Evolutionary conservation across 2,113 vertebrate species (phyloP), one percentile per base, ranked within the genome.

Genomic region (Chionodraco myersi): DNA sequence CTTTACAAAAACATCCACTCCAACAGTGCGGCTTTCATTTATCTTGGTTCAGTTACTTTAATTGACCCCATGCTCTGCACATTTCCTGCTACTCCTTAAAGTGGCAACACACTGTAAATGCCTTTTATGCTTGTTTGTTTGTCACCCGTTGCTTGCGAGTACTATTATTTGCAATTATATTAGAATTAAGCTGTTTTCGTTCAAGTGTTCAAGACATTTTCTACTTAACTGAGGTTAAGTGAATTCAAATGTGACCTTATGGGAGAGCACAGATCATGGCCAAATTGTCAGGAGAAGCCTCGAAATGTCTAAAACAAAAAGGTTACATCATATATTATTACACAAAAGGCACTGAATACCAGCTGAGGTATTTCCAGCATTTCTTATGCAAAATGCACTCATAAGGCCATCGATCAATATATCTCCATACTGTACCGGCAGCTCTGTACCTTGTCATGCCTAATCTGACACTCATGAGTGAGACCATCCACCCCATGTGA

Each of bases 401-500:
- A 18, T 10, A n/a, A 11, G 26, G 3, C 21, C 18, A 21, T 7
- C 10, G 4, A 2, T 34, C 36, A 44, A 18, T 41, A 2, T 16
- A 34, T 6, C 68, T 70, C 49, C 18, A 52, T n/a, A 1, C 63
- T 12, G 53, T 10, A 18, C 57, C 47, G 34, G 30, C 68, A 5
- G 47, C 1, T 16, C 53, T 63, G 60, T 36, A 18, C 23, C 23
- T 13, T 47, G 64, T 72, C 80, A 51, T 6, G 2, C 51, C 65
- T 65, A 2, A 9, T 53, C 68, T 69, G 64, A 70, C 85, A 69
- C 57, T 12, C 69, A 10, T 47, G 82, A 54, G 61, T 83, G 79
- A 88, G 36, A 53, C 78, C 41, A 72, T 62, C 64, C 78, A 26
- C 48, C 57, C 54, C 69, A 9, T 36, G 11, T 81, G 77, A 88